These are phyloP conservation scores for Steinernema feltiae DNA, from an alignment of 1,140 invertebrate genomes.

Conservation along the genomic window DNA sequence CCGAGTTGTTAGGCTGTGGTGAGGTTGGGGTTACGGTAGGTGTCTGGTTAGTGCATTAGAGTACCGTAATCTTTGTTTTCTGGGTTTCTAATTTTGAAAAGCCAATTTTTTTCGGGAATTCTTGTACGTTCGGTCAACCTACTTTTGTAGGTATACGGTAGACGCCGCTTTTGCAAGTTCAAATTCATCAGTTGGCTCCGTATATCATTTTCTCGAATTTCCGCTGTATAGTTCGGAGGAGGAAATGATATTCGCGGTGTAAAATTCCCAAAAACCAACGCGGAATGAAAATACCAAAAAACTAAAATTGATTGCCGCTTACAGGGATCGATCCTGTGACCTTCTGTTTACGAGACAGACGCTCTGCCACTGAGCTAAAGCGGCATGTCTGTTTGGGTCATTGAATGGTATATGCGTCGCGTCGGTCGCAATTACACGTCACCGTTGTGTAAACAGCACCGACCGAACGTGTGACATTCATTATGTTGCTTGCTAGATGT, in stretches of 20 bases:
- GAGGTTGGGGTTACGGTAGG: no score
- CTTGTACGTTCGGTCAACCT: no score
- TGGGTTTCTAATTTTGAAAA: no score
- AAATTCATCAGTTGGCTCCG: no score
- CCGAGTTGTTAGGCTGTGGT: not conserved
- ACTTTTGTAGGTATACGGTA: no score
- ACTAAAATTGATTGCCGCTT: slow-evolving; percentile 22
- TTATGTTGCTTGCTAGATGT: no score
- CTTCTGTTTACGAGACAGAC: slow-evolving; percentile 23
- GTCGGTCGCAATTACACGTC: not conserved
- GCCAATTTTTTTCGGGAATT: no score
- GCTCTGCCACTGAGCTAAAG: slow-evolving; percentile 20
- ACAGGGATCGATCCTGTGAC: slow-evolving; percentile 19
- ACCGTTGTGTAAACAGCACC: not conserved
- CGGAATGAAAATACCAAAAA: not conserved
- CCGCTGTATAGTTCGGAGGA: not conserved
- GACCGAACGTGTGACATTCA: no score
- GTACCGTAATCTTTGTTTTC: no score
- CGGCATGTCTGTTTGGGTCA: not conserved
- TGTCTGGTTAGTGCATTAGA: no score
- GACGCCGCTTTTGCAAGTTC: no score
- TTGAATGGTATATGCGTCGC: not conserved
- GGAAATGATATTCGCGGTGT: not conserved
- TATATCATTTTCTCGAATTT: no score
- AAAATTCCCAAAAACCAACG: not conserved